Conservation (phyloP, 2,797 vertebrate genomes). For the Alca torda region DNA sequence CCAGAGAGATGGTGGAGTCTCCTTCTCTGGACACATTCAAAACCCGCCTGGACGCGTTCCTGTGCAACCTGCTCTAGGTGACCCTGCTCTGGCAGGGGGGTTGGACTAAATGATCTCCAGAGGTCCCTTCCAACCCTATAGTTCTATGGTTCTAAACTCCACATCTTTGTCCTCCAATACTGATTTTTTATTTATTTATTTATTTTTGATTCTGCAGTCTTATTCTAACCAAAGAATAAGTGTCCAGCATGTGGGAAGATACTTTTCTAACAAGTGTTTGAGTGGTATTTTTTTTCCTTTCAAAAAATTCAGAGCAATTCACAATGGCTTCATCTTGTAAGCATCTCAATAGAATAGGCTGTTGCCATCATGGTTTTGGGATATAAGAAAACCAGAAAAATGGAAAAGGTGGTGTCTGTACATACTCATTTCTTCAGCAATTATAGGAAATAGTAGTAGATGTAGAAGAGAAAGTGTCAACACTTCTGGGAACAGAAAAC, state of each 20-base stretch:
- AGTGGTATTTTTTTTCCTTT: not conserved
- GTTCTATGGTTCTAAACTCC: not conserved
- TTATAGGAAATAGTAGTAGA: not conserved
- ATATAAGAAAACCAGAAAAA: not conserved
- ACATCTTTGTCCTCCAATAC: not conserved
- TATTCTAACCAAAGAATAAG: not conserved
- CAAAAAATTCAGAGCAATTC: not conserved
- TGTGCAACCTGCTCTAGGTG: too few species aligned
- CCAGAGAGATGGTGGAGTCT: too few species aligned
- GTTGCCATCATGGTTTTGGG: not conserved
- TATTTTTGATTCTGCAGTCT: not conserved
- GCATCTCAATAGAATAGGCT: not conserved
- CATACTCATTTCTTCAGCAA: not conserved
- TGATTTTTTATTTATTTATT: not conserved
- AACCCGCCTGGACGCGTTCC: too few species aligned
- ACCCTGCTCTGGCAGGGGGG: too few species aligned
- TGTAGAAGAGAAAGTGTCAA: not conserved
- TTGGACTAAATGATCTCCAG: too few species aligned
- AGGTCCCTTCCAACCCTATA: too few species aligned
- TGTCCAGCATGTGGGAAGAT: not conserved
- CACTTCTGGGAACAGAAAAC: not conserved
- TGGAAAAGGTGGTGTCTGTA: not conserved
- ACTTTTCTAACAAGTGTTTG: not conserved
- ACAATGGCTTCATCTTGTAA: not conserved
- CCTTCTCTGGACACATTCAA: too few species aligned